Conservation (phyloP, 1,140 invertebrate species). For the Myzus persicae region DNA sequence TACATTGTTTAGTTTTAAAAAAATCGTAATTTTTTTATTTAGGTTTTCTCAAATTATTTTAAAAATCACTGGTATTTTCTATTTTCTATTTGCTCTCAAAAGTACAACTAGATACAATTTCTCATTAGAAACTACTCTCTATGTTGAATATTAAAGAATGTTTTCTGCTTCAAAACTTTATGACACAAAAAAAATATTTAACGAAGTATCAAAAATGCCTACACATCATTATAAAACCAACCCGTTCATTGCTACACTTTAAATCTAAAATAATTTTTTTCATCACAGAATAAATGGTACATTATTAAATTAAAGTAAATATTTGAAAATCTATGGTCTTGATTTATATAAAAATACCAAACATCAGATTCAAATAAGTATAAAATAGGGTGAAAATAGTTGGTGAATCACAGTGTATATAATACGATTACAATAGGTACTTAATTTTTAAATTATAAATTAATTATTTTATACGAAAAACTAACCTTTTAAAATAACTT, state of each 20-base stretch:
- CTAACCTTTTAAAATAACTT: slow-evolving; percentile 79
- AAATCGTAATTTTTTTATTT: too few species aligned
- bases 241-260: not conserved
- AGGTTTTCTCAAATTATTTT: not conserved
- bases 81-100: too few species aligned
- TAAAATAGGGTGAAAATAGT: not conserved
- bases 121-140: not conserved
- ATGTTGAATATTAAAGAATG: too few species aligned
- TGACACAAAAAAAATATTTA: not conserved
- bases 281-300: not conserved
- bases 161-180: not conserved
- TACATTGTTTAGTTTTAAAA: too few species aligned
- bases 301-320: not conserved
- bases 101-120: not conserved
- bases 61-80: not conserved
- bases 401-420: not conserved
- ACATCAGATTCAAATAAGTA: too few species aligned
- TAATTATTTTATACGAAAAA: not conserved
- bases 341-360: not conserved
- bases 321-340: not conserved
- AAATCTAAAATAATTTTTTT: not conserved
- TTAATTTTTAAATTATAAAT: not conserved
- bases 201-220: not conserved
- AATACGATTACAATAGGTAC: not conserved
- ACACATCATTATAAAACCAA: not conserved